These are phyloP conservation scores for Eilema sororculum DNA, from an alignment of 2,888 invertebrate species.

Conservation along the genomic window DNA sequence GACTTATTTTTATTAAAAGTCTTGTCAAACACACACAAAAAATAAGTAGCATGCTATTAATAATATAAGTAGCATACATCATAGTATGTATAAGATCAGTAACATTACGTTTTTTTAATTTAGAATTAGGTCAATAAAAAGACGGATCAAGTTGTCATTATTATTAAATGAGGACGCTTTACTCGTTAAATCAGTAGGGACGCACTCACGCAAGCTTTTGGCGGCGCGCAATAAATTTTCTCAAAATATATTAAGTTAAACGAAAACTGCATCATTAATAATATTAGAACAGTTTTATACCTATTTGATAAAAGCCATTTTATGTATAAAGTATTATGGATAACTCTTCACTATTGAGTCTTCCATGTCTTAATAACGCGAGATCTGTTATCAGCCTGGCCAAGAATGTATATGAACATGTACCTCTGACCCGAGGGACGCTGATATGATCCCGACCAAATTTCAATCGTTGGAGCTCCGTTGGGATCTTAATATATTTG, in stretches of 20 bases:
- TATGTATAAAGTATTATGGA: too few species aligned
- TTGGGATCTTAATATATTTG: slow-evolving; percentile 7
- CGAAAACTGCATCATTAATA: too few species aligned
- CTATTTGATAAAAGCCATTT: background rate
- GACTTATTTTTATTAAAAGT: background rate
- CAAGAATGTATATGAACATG: background rate
- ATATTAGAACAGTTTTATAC: background rate
- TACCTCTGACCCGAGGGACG: background rate
- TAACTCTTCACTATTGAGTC: too few species aligned
- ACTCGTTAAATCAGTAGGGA: too few species aligned
- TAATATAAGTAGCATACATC: too few species aligned
- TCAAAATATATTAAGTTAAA: too few species aligned
- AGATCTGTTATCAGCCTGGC: background rate
- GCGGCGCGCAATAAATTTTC: background rate
- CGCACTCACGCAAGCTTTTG: background rate
- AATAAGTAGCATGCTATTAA: background rate
- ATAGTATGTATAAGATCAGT: too few species aligned
- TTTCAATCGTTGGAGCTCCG: background rate
- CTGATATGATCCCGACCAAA: background rate
- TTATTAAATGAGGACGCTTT: too few species aligned
- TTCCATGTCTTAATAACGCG: background rate
- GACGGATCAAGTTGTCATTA: background rate
- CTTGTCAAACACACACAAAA: background rate
- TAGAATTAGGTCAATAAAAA: background rate
- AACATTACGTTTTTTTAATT: background rate